Evolutionary conservation across 1,140 invertebrate species (phyloP).

Genomic region (Saccostrea cuccullata): DNA sequence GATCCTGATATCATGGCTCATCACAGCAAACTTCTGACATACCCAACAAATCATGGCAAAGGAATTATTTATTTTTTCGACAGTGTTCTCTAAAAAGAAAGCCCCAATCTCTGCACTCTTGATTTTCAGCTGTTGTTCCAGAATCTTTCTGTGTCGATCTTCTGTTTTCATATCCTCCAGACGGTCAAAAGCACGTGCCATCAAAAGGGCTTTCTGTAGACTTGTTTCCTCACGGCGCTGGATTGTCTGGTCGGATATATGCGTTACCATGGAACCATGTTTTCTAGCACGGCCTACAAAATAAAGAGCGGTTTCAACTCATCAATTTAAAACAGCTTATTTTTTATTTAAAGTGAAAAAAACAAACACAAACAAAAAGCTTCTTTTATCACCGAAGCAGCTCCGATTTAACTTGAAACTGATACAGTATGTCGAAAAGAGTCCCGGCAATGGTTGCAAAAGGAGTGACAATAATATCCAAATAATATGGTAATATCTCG

Average conservation of each 20-base stretch:
- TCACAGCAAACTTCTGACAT: slow-evolving; percentile 33
- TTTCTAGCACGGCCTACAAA: slow-evolving; percentile 15
- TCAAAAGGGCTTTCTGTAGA: slow-evolving; percentile 23
- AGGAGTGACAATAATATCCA: too few relatives aligned
- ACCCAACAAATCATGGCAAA: slow-evolving; percentile 12
- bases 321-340: too few relatives aligned
- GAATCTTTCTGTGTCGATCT: background rate
- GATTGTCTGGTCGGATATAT: slow-evolving; percentile 14
- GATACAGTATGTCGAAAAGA: too few relatives aligned
- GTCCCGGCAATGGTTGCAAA: too few relatives aligned
- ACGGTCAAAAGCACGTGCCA: slow-evolving; percentile 15
- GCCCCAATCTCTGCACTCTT: background rate
- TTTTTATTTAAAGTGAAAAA: too few relatives aligned
- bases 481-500: too few relatives aligned
- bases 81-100: background rate
- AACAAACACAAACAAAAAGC: too few relatives aligned
- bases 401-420: too few relatives aligned
- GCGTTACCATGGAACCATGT: background rate
- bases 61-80: too few relatives aligned
- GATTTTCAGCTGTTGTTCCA: background rate
- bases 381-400: too few relatives aligned
- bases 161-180: slow-evolving; percentile 14
- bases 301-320: background rate
- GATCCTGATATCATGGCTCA: background rate
- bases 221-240: slow-evolving; percentile 20